Base-by-base conservation (phyloP, 2,797 vertebrate species). In the Hirundo rustica region DNA sequence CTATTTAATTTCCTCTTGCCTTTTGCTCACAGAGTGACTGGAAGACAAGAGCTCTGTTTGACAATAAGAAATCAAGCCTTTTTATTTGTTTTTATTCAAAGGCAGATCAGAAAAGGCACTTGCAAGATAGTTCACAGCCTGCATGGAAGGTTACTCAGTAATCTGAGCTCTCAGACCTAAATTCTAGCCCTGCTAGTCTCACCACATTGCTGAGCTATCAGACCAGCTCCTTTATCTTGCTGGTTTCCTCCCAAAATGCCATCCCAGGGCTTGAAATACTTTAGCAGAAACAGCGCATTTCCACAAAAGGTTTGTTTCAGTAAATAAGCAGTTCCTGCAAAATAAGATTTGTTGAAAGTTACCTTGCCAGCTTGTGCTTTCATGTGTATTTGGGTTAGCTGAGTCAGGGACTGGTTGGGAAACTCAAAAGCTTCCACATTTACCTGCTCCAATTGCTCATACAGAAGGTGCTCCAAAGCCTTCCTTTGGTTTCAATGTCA, bases 191-290 rank as follows among this genome's bases (percentile, higher is more conserved):
- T 68, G 44, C 72, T 44, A 40, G 53, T 73, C 38, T 48, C 7
- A 3, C 55, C 7, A 7, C 3, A 4, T 85, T 62, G 53, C 81
- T 80, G 74, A 94, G 36, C 36, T 92, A 4, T 78, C 2, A 2
- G 55, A 45, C 38, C 50, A 73, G 55, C 19, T 91, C 36, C 32
- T 62, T 44, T 75, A 42, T 67, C 71, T 66, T 53, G 13, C 60
- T 55, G 16, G 13, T 94, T 92, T 80, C 65, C 64, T 65, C 50
- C 57, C 70, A 72, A 89, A 95, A 44, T 55, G 47, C 71, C 18
- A 57, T 71, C 21, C 27, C 27, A 20, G 21, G 5, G 17, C 32
- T 80, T 82, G 53, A 91, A 82, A 42, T n/a, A 48, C 54, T 73
- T 83, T 30, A 38, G 50, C 30, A 64, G 57, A 88, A 85, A 64